These are phyloP conservation scores for Anneissia japonica DNA, from an alignment of 35 echinoderm and acorn worm genomes.

Conservation along the genomic window DNA sequence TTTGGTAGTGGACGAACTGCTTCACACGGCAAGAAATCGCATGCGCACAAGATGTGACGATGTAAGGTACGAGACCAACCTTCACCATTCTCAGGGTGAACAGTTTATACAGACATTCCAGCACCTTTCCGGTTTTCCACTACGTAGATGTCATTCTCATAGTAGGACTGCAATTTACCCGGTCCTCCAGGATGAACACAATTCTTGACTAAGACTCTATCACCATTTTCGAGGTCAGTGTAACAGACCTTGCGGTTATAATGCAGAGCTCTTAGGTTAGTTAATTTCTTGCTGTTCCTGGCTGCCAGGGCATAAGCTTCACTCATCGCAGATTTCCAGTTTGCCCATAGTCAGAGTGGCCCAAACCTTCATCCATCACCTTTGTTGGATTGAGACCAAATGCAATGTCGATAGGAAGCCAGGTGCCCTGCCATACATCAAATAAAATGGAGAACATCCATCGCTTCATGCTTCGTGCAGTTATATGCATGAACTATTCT, in stretches of 20 bases:
- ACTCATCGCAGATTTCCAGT: constrained; percentile 51
- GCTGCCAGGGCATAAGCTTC: constrained; percentile 54
- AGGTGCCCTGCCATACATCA: constrained; percentile 3
- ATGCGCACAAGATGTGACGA: too few relatives aligned
- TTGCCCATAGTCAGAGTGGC: constrained; percentile 14
- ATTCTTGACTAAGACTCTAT: constrained; percentile 56
- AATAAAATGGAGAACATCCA: constrained; percentile 41
- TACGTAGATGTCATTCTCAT: constrained; percentile 34
- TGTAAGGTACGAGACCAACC: too few relatives aligned
- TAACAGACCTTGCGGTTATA: neutral
- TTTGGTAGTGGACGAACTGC: constrained; percentile 46
- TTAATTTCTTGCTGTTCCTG: neutral
- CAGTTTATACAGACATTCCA: constrained; percentile 43
- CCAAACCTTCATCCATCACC: neutral
- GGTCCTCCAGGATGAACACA: constrained; percentile 37
- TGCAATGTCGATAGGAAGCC: neutral
- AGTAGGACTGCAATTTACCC: constrained; percentile 52
- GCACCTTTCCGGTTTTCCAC: neutral
- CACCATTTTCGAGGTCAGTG: too few relatives aligned
- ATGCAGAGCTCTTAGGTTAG: neutral
- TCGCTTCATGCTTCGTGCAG: constrained; percentile 45
- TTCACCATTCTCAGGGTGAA: too few relatives aligned
- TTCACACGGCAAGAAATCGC: too few relatives aligned
- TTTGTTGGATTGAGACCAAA: constrained; percentile 21
- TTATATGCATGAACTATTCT: constrained; percentile 66